These are phyloP conservation scores for Ferrisia virgata DNA, from an alignment of 2,888 invertebrate species.

Conservation along the genomic window DNA sequence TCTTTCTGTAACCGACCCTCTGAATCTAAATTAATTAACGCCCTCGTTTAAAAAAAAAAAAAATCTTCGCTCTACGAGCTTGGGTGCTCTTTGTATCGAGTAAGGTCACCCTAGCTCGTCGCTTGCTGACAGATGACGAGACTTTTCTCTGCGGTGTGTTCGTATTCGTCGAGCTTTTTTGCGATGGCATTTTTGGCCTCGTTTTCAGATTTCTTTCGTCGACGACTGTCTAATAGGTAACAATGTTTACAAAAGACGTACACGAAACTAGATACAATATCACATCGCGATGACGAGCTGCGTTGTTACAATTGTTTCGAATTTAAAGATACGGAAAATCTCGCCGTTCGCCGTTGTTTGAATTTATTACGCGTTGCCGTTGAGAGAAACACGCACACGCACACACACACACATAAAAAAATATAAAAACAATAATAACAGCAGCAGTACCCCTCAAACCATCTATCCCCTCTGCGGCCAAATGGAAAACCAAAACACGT, in stretches of 20 bases:
- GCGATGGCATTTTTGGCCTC: neutral
- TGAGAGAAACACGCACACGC: too few relatives aligned
- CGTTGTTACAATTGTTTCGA: too few relatives aligned
- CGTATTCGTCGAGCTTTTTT: neutral
- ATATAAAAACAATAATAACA: neutral
- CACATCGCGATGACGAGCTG: neutral
- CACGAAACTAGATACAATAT: neutral
- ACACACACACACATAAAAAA: too few relatives aligned
- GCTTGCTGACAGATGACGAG: neutral
- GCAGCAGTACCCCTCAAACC: too few relatives aligned
- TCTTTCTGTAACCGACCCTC: neutral
- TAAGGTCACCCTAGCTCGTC: neutral
- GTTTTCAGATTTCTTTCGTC: neutral
- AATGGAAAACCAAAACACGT: too few relatives aligned
- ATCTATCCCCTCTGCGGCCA: too few relatives aligned
- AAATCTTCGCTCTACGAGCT: neutral
- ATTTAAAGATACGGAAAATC: neutral
- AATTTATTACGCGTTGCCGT: neutral
- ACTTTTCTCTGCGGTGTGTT: neutral
- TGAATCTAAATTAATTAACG: neutral
- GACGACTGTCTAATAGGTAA: neutral
- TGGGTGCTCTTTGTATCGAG: too few relatives aligned
- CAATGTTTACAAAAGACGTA: neutral
- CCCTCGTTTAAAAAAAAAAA: neutral
- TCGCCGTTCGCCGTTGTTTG: neutral